phyloP scores from a whole-genome alignment of 92 coral and sea anemone genomes.

The Scolanthus callimorphus region DNA sequence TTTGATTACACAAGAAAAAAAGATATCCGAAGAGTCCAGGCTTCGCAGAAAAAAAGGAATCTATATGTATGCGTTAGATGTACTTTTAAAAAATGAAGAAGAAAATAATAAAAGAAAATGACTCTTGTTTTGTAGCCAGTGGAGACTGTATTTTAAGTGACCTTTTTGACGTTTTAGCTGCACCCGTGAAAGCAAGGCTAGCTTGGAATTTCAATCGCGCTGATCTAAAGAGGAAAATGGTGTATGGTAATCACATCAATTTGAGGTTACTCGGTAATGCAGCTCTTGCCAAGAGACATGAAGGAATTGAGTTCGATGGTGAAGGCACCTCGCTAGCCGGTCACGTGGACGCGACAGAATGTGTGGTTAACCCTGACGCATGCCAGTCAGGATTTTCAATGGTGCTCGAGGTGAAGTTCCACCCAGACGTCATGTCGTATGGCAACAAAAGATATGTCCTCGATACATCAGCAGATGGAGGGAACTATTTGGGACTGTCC shows the following conservation, averaged over 20 bases:
- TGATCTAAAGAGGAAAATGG: constrained; percentile 23
- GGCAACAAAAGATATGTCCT: constrained; percentile 60
- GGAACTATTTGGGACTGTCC: constrained; percentile 70
- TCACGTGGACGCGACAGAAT: constrained; percentile 39
- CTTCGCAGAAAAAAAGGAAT: too few species aligned
- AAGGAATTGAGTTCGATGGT: constrained; percentile 77
- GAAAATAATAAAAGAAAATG: too few species aligned
- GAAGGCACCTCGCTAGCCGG: constrained; percentile 55
- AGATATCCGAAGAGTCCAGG: too few species aligned
- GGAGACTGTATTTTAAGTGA: too few species aligned
- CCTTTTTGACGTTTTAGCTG: too few species aligned
- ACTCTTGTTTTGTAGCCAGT: too few species aligned
- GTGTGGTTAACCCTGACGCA: constrained; percentile 61
- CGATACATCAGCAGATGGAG: constrained; percentile 84
- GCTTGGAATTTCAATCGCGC: constrained; percentile 72
- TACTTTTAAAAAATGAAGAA: too few species aligned
- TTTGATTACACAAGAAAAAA: too few species aligned
- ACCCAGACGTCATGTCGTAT: constrained; percentile 37
- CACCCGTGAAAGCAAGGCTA: constrained; percentile 76
- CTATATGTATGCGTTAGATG: too few species aligned
- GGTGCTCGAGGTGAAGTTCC: constrained; percentile 67
- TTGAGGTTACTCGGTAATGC: constrained; percentile 40
- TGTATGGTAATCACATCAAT: constrained; percentile 63
- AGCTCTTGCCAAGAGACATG: constrained; percentile 11
- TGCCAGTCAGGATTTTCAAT: constrained; percentile 76